Percentiles rank a stretch among this genome's conserved stretches.
Evolutionary conservation across 2,888 invertebrate species (phyloP).

Genomic region (Schrankia costaestrigalis): DNA sequence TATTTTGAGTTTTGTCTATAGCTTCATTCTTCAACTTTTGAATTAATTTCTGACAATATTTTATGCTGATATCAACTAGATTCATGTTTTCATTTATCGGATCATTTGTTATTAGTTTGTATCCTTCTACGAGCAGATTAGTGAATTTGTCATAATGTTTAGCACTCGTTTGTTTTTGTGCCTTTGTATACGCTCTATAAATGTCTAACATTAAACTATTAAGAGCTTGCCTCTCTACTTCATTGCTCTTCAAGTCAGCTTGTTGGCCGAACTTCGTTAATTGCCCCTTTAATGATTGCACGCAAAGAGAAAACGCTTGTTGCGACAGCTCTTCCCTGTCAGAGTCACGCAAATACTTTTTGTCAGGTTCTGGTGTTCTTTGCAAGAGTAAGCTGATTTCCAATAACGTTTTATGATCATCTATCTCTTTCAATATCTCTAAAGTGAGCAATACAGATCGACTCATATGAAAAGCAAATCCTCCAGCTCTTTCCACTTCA

Average conservation of each 20-base stretch:
- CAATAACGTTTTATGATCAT: slow-evolving; percentile 89
- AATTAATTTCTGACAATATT: slow-evolving; percentile 85
- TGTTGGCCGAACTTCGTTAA: slow-evolving; percentile 78
- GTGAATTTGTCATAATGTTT: slow-evolving; percentile 84
- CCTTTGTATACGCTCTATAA: slow-evolving; percentile 85
- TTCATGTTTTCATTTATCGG: slow-evolving; percentile 82
- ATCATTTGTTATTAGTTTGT: slow-evolving; percentile 83
- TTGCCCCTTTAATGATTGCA: slow-evolving; percentile 84
- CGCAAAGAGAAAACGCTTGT: slow-evolving; percentile 87
- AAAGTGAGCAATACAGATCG: slow-evolving; percentile 90
- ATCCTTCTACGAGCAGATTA: slow-evolving; percentile 85
- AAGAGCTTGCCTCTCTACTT: slow-evolving; percentile 70
- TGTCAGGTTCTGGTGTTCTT: slow-evolving; percentile 91
- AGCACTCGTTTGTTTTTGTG: slow-evolving; percentile 81
- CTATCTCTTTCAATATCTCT: slow-evolving; percentile 88
- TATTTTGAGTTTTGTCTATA: slow-evolving; percentile 58
- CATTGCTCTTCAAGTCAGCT: slow-evolving; percentile 67
- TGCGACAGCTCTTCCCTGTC: slow-evolving; percentile 91
- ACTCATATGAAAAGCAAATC: slow-evolving; percentile 94
- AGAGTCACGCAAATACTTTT: slow-evolving; percentile 92
- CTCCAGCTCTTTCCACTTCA: slow-evolving; percentile 95
- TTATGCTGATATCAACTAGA: slow-evolving; percentile 84
- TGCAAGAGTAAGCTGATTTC: slow-evolving; percentile 89
- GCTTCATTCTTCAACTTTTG: slow-evolving; percentile 70
- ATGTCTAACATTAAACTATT: slow-evolving; percentile 79